Base-by-base conservation (phyloP, 2,888 invertebrate genomes). In the Sussaba pulchella region DNA sequence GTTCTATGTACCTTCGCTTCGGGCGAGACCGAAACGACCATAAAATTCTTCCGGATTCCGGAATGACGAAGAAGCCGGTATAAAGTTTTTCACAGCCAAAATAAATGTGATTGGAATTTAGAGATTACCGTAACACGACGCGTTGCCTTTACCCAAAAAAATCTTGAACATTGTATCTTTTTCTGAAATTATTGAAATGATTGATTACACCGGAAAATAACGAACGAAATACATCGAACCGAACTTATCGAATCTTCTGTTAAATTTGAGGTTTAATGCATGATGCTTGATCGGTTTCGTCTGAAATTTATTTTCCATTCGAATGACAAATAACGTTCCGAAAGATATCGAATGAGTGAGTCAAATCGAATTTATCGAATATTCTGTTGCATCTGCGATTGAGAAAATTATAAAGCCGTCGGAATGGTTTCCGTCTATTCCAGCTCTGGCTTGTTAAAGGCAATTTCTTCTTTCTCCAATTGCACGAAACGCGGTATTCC, bases 1-100 rank as follows among this genome's bases (percentile, higher is more conserved):
- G 45, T 75, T 72, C 17, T 41, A 17, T 31, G 6, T 41, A 24
- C 52, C 26, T 17, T 17, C 10, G 43, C 31, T 54, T 31, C 39
- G 39, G 69, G 31, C 67, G 69, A 66, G 36, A 69, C 74, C 31
- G 31, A 39, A 63, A 52, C 14, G 24, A 79, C 76, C 76, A 69
- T 78, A 80, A 86, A 86, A 85, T 82, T 87, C 88, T 87, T 81
- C 87, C 81, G 88, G 85, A 87, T 87, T 85, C 82, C 26, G 50
- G 50, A 52, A 39, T 41, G 63, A 52, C 17, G 17, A 54, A 45
- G 36, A n/a, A 71, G 59, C 41, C 14, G 43, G 36, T 61, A 67
- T n/a, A 54, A 31, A 2, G 31, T 31, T 45, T 54, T 61, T 61
- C 31, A 36, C 31, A 59, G 10, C 10, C 10, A 10, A 3, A 41